These are phyloP conservation scores for Plebejus argus DNA, from an alignment of 2,888 invertebrate species.

Conservation along the genomic window DNA sequence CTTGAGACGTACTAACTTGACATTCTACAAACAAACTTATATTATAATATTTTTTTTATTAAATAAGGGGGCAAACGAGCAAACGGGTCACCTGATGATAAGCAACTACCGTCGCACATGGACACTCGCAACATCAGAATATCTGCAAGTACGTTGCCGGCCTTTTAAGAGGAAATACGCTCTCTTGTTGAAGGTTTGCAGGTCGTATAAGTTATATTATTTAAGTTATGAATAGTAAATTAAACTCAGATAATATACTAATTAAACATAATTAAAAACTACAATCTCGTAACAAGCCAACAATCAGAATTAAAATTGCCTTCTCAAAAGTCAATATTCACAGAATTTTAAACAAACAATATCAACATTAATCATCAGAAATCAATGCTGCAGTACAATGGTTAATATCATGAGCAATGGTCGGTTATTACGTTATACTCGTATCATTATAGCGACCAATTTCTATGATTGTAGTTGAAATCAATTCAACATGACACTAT, in stretches of 20 bases:
- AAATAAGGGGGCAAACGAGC: too few species aligned
- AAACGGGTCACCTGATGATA: too few species aligned
- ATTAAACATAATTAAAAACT: not conserved
- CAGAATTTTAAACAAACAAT: slow-evolving; percentile 24
- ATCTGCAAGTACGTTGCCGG: too few species aligned
- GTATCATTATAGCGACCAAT: not conserved
- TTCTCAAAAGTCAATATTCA: slow-evolving; percentile 20
- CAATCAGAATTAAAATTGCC: not conserved
- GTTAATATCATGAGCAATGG: not conserved
- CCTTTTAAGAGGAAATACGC: too few species aligned
- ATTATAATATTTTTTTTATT: too few species aligned
- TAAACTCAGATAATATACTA: not conserved
- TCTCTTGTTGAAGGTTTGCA: too few species aligned
- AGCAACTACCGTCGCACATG: too few species aligned
- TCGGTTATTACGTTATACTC: not conserved
- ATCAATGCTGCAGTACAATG: slow-evolving; percentile 18
- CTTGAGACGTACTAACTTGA: too few species aligned
- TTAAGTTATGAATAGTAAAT: not conserved
- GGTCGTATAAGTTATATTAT: too few species aligned
- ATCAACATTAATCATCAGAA: slow-evolving; percentile 23
- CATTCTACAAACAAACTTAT: too few species aligned
- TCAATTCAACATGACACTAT: too few species aligned
- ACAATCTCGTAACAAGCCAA: not conserved
- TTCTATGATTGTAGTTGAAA: not conserved
- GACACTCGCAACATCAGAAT: too few species aligned